phyloP scores from a whole-genome alignment of 2,797 vertebrate species.

The Anabacerthia variegaticeps region DNA sequence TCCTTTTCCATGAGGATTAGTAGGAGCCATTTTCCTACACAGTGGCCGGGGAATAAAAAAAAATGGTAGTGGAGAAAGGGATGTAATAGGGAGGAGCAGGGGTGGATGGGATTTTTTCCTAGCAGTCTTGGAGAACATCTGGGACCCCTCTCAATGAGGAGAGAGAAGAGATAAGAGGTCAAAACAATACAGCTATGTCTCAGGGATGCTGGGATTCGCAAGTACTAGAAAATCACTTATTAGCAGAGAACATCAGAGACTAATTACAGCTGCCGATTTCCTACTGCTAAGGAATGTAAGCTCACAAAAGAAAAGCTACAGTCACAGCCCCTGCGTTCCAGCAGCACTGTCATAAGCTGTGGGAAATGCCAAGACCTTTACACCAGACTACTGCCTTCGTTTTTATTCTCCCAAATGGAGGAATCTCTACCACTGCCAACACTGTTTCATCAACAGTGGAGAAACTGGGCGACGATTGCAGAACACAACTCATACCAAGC shows the following conservation, averaged over 20 bases:
- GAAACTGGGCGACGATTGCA: not conserved
- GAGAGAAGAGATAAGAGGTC: constrained; percentile 22
- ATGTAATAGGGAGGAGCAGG: not conserved
- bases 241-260: constrained; percentile 55
- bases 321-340: not conserved
- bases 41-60: not conserved
- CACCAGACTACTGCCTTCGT: not conserved
- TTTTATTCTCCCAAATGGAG: constrained; percentile 14
- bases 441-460: not conserved
- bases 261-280: constrained; percentile 34
- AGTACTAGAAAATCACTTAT: constrained; percentile 36
- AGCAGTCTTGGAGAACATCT: not conserved
- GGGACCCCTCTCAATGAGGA: not conserved
- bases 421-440: not conserved
- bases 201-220: not conserved
- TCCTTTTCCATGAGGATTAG: constrained; percentile 70
- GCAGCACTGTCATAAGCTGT: not conserved
- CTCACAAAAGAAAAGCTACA: constrained; percentile 36
- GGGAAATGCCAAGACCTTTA: constrained; percentile 58
- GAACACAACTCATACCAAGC: not conserved
- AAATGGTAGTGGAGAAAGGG: not conserved
- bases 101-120: not conserved
- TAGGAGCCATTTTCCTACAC: constrained; percentile 42
- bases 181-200: not conserved
- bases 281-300: constrained; percentile 41